phyloP scores from a whole-genome alignment of 2,113 vertebrate species.

The Callochromis pleurospilus region DNA sequence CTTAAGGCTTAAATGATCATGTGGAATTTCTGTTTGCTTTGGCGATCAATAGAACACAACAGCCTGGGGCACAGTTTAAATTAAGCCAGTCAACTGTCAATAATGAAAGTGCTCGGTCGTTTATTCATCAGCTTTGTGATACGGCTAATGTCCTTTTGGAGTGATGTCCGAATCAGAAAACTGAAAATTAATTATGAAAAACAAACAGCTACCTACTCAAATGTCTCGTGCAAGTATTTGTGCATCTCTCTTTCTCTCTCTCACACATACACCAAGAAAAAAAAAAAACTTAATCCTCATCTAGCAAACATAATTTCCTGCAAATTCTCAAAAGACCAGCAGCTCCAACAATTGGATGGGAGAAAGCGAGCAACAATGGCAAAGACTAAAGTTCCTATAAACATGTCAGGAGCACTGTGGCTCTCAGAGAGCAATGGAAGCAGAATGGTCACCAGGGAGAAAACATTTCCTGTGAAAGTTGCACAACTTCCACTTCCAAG shows the following conservation, averaged over 20 bases:
- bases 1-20: not conserved
- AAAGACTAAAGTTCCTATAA: conserved; percentile 64
- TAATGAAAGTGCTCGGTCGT: not conserved
- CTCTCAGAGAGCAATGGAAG: conserved; percentile 20
- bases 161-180: not conserved
- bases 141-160: not conserved
- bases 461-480: conserved; percentile 36
- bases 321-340: conserved; percentile 40
- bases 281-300: not conserved
- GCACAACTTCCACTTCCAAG: conserved; percentile 22
- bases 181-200: not conserved
- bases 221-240: not conserved
- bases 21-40: not conserved
- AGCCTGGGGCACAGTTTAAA: conserved; percentile 10
- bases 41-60: conserved; percentile 18
- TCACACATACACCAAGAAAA: not conserved
- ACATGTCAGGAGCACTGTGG: conserved; percentile 16
- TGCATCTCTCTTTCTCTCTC: not conserved
- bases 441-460: conserved; percentile 18
- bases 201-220: not conserved
- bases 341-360: conserved; percentile 48
- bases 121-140: not conserved
- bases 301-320: conserved; percentile 42
- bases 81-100: conserved; percentile 9
- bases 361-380: conserved; percentile 31